Conservation (phyloP, 2,113 vertebrate species). For the Cryptotis parvus region DNA sequence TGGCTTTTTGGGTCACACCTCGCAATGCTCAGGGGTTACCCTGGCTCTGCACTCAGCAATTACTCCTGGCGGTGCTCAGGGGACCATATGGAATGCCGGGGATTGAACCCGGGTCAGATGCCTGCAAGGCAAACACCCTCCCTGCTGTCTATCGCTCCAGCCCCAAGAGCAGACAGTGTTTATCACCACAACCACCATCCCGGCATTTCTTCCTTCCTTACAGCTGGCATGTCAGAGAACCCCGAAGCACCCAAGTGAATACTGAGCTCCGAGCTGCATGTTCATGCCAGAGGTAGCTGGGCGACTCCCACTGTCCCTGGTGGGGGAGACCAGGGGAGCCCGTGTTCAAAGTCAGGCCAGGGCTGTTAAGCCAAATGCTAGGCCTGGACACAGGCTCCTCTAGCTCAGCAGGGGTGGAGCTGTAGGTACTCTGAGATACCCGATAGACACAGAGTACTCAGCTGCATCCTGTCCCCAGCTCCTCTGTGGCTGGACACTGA, state of each 20-base stretch:
- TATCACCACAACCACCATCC: rapidly evolving
- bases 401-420: not conserved
- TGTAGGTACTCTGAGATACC: not conserved
- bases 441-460: not conserved
- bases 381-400: not conserved
- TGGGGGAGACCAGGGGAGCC: not conserved
- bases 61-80: too few species aligned
- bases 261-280: too few species aligned
- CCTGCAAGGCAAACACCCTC: too few species aligned
- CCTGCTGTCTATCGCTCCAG: too few species aligned
- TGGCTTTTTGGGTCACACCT: too few species aligned
- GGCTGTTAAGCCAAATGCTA: not conserved
- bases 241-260: not conserved
- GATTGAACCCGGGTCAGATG: too few species aligned
- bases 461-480: not conserved
- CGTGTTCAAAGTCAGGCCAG: rapidly evolving
- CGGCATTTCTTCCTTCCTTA: not conserved
- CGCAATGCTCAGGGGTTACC: too few species aligned
- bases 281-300: not conserved
- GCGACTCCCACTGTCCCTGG: not conserved
- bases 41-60: too few species aligned
- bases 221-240: not conserved
- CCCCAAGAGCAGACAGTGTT: too few species aligned
- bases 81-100: too few species aligned
- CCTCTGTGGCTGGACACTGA: not conserved